Evolutionary conservation across 2,888 invertebrate species (phyloP), one percentile per base, ranked within the genome.

Genomic region (Onthophagus sagittarius): DNA sequence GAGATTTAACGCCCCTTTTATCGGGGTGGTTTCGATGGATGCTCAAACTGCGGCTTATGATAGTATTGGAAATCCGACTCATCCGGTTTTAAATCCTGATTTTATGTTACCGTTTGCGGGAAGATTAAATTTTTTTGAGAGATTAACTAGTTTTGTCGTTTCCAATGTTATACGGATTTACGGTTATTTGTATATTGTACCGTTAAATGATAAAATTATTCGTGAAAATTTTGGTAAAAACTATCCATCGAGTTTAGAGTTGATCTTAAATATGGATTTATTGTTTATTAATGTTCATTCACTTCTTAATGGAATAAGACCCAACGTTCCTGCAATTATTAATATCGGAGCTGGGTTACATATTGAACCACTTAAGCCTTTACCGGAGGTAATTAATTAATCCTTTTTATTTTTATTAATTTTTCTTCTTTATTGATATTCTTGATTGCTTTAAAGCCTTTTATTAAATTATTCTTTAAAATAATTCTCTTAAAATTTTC

Each of bases 101-200:
- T 78, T 82, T 77, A 78, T 81, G 63, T 74, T 77, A 53, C 79
- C 78, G 14, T 74, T 72, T 6, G 73, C 84, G 74, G 82, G 84
- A 63, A 84, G 87, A 75, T 77, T 88, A 75, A 87, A 82, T 14
- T 80, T 85, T 62, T 87, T 86, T 64, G 84, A 86, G 75, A 76
- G 83, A 70, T 72, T 82, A 2, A n/a, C 6, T 9, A 67, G 67
- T 31, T 39, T 71, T 62, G 15, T 67, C 73, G 76, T 72, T 73
- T 62, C 11, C 4, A 31, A 70, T 31, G 78, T 78, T 71, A 81
- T 79, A 67, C 78, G 78, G 0, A 75, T 79, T 7, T 82, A 81
- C 71, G 78, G 79, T 70, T 78, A 81, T 2, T 76, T 82, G 69
- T 82, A 81, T 5, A 76, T 74, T 75, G 76, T 80, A 70, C 62